phyloP scores from a whole-genome alignment of 2,888 invertebrate species.

The Drosophila kambysellisi region DNA sequence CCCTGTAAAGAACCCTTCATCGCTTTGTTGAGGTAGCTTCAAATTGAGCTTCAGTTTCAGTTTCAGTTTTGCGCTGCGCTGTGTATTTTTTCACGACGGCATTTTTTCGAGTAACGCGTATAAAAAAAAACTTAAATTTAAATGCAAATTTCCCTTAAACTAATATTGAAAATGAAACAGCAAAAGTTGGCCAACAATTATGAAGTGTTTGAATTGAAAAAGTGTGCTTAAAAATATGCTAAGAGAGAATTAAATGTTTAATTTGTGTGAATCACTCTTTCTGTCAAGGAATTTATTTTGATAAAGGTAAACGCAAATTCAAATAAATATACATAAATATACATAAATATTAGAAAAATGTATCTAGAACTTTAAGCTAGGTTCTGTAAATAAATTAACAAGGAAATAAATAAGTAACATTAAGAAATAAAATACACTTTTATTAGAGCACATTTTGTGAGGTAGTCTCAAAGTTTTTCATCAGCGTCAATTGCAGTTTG shows the following conservation, averaged over 20 bases:
- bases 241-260: neutral
- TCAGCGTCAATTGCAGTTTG: neutral
- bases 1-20: neutral
- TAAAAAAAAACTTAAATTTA: neutral
- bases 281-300: neutral
- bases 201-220: neutral
- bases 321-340: neutral
- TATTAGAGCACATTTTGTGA: neutral
- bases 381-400: neutral
- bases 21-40: conserved; percentile 44
- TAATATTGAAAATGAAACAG: neutral
- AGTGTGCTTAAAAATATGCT: neutral
- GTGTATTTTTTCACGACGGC: conserved; percentile 65
- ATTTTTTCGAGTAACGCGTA: conserved; percentile 47
- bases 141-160: neutral
- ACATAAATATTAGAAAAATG: neutral
- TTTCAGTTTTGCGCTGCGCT: conserved; percentile 38
- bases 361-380: neutral
- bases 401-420: neutral
- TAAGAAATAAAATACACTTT: neutral
- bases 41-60: conserved; percentile 29
- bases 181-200: neutral
- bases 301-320: neutral
- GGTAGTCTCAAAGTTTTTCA: neutral
- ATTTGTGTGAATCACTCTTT: neutral